Percentiles rank a stretch among this genome's conserved stretches.
Evolutionary conservation across 1,140 invertebrate genomes (phyloP).

Genomic region (Rhagoletis pomonella): DNA sequence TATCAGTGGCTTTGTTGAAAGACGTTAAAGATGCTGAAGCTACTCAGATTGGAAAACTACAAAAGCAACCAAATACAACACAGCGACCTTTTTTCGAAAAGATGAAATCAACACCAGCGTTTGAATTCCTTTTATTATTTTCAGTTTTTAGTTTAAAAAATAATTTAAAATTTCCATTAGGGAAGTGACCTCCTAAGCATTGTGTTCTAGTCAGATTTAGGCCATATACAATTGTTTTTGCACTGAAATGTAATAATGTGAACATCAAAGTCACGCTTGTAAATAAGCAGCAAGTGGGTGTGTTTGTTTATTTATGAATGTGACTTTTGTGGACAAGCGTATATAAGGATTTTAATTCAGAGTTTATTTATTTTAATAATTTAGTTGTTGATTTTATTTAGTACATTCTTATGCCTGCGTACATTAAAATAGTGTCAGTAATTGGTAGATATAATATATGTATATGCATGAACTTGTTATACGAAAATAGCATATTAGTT

Average conservation of each 20-base stretch:
- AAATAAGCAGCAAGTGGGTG: slow-evolving; percentile 56
- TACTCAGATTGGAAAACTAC: neutral
- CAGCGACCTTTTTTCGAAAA: slow-evolving; percentile 53
- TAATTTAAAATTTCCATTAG: slow-evolving; percentile 1
- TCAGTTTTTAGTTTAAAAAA: slow-evolving; percentile 21
- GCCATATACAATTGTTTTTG: neutral
- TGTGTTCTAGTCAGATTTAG: slow-evolving; percentile 49
- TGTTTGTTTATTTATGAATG: slow-evolving; percentile 28
- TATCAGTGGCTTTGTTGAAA: neutral
- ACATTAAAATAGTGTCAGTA: neutral
- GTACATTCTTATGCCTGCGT: neutral
- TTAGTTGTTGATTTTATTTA: neutral
- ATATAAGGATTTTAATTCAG: neutral
- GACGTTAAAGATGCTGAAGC: neutral
- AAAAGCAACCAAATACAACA: slow-evolving; percentile 56
- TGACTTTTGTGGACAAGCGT: slow-evolving; percentile 25
- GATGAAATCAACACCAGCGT: slow-evolving; percentile 2
- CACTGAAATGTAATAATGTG: neutral
- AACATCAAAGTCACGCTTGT: slow-evolving; percentile 54
- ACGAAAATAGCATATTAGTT: neutral
- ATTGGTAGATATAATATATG: neutral
- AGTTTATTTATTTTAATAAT: neutral
- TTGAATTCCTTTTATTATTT: slow-evolving; percentile 25
- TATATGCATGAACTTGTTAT: neutral
- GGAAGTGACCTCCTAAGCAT: neutral